Base-by-base conservation (phyloP, 2,797 vertebrate species). In the Valencia hispanica region DNA sequence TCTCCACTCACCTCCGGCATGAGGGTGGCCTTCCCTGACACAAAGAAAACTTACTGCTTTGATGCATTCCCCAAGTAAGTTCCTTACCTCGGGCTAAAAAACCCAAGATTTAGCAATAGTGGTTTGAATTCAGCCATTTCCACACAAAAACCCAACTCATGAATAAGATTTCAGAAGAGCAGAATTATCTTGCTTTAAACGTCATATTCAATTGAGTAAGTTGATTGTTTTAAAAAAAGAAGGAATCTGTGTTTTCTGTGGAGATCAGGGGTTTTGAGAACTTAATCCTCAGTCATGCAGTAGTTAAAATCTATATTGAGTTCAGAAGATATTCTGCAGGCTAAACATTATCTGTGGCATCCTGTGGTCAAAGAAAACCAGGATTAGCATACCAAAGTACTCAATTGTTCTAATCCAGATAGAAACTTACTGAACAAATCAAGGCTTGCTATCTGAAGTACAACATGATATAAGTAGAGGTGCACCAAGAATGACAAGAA, bases 41-140 rank as follows among this genome's bases (percentile, higher is more conserved):
- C 98, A 88, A 99, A 97, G 96, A 99, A 99, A 94, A 99, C 98
- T 0, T 99, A 99, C 90, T 99, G 97, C 93, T 99, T 99, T 0
- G 98, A 99, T 41, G 98, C 98, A 41, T 99, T 99, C 90, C 98
- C 98, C 72, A 99, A 99, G 98, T 99, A 93, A 96, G 79, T 79
- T 63, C 30, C 43, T 34, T 55, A 10, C 50, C 43, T n/a, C n/a
- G 0, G 55, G 70, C 39, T n/a, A 2, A 1, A 1, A 51, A 53
- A 51, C 39, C 36, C 2, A 0, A 68, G 10, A 41, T 18, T 27
- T 30, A 0, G 1, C 15, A 41, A 6, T 50, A n/a, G 4, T 51
- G 68, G 3, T 59, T 59, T 65, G 3, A 55, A 68, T 66, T 18
- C n/a, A 57, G 3, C 7, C 17, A 12, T 34, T 9, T 4, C 36